Conservation (phyloP, 2,797 vertebrate genomes). For the Cichlasoma orientale region DNA sequence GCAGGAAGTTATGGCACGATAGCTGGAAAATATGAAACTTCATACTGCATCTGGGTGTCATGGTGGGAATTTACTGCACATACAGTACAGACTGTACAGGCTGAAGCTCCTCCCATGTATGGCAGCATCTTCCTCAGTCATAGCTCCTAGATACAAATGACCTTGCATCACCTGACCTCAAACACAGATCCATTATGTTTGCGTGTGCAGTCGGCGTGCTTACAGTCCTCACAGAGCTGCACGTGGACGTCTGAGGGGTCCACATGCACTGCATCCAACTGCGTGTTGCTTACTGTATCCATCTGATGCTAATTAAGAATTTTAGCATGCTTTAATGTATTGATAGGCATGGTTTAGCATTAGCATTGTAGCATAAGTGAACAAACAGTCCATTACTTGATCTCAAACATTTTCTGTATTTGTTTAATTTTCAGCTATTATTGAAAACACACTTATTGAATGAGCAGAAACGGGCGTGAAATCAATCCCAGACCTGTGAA, state of each 20-base stretch:
- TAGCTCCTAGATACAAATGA: not conserved
- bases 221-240: not conserved
- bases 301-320: not conserved
- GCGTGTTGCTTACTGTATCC: not conserved
- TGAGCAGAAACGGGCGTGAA: conserved; percentile 8
- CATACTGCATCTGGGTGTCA: not conserved
- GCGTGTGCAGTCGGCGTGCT: not conserved
- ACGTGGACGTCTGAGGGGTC: not conserved
- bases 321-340: fast-evolving
- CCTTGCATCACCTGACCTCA: not conserved
- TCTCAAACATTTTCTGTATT: conserved; percentile 7
- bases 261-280: fast-evolving
- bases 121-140: fast-evolving
- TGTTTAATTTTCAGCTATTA: conserved; percentile 14
- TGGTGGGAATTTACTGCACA: not conserved
- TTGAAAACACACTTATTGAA: conserved; percentile 34
- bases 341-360: not conserved
- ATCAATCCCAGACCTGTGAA: conserved; percentile 25
- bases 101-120: not conserved
- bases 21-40: too few relatives aligned
- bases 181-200: fast-evolving
- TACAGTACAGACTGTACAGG: not conserved
- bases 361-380: not conserved
- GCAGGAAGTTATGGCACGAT: too few relatives aligned
- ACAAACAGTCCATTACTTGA: not conserved